Evolutionary conservation across 30 jellyfish, hydroid and myxozoan genomes (phyloP).

Genomic region (Thelohanellus kitauei): DNA sequence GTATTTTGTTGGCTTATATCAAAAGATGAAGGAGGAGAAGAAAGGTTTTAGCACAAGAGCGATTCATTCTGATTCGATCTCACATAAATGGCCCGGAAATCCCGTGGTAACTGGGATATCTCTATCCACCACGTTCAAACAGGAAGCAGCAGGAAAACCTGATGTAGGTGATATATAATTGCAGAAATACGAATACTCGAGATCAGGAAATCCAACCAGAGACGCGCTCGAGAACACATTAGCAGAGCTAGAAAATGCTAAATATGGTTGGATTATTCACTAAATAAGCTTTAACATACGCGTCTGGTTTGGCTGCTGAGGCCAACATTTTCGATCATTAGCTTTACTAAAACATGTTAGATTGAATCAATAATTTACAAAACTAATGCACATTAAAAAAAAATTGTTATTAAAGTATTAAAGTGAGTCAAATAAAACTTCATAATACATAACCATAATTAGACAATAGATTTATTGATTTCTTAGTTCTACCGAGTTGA

Average conservation of each 20-base stretch:
- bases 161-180: not conserved
- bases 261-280: conserved; percentile 24
- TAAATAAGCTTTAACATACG: conserved; percentile 43
- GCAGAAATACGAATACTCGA: conserved; percentile 64
- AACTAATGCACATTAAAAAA: too few species aligned
- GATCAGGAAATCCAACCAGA: conserved; percentile 91
- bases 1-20: too few species aligned
- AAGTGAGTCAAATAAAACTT: too few species aligned
- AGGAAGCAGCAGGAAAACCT: conserved; percentile 51
- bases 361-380: too few species aligned
- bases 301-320: too few species aligned
- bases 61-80: conserved; percentile 54
- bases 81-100: conserved; percentile 66
- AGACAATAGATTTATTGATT: too few species aligned
- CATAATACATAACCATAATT: too few species aligned
- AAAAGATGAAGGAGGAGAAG: too few species aligned
- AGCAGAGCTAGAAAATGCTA: conserved; percentile 60
- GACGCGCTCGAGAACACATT: conserved; percentile 48
- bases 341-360: too few species aligned
- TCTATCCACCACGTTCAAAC: conserved; percentile 79
- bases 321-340: too few species aligned
- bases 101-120: conserved; percentile 77
- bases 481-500: too few species aligned
- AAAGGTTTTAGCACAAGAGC: conserved; percentile 63
- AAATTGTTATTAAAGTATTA: too few species aligned